Evolutionary conservation across 2,888 invertebrate species (phyloP).

Genomic region (Platypus cylindrus): DNA sequence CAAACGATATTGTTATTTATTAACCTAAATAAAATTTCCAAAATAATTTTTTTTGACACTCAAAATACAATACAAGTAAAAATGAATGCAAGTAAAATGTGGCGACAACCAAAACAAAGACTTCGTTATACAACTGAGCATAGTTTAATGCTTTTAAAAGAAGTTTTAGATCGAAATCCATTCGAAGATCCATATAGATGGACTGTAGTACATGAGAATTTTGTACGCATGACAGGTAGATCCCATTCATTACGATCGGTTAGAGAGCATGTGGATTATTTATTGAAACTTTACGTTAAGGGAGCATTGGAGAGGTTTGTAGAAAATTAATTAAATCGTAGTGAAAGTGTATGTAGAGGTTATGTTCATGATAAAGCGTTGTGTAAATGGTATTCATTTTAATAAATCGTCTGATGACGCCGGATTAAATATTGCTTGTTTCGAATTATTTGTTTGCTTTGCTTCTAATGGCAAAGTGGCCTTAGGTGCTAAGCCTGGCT

Average conservation of each 20-base stretch:
- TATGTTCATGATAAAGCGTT: no score
- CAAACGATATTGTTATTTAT: conserved; percentile 13
- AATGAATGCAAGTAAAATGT: conserved; percentile 11
- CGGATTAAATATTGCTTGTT: no score
- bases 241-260: conserved; percentile 13
- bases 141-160: conserved; percentile 12
- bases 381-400: no score
- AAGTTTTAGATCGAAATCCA: conserved; percentile 14
- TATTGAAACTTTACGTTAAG: conserved; percentile 14
- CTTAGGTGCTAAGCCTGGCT: no score
- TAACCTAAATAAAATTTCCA: conserved; percentile 4
- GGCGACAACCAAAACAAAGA: conserved; percentile 10
- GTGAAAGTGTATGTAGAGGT: no score
- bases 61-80: not conserved
- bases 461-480: no score
- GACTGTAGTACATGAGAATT: conserved; percentile 14
- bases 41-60: not conserved
- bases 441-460: no score
- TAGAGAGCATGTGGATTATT: conserved; percentile 14
- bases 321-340: no score
- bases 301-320: conserved; percentile 15
- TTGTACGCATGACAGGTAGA: conserved; percentile 12
- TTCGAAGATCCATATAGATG: conserved; percentile 15
- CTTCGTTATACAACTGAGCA: conserved; percentile 13
- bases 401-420: no score